Percentiles rank a stretch among this genome's conserved stretches.
Conservation (phyloP, 2,888 invertebrate genomes). For the Lasioglossum vierecki region DNA sequence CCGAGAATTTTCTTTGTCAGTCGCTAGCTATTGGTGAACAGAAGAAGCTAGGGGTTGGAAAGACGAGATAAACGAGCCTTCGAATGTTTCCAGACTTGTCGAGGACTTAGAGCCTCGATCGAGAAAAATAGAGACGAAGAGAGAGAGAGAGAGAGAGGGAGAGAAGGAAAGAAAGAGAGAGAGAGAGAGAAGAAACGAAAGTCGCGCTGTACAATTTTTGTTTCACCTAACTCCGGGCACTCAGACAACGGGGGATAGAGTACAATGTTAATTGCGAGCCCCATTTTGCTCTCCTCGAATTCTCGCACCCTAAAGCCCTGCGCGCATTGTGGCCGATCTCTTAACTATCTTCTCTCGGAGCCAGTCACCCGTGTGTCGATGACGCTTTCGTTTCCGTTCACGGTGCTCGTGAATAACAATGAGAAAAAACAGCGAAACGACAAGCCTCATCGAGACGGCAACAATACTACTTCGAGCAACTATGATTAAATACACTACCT, state of each 20-base stretch:
- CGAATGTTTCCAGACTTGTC: constrained; percentile 21
- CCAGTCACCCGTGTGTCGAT: not conserved
- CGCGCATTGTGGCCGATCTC: not conserved
- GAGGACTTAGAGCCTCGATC: constrained; percentile 51
- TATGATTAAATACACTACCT: constrained; percentile 73
- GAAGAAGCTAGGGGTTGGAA: constrained; percentile 4
- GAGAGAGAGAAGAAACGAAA: not conserved
- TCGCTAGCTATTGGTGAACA: not conserved
- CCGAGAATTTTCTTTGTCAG: not conserved
- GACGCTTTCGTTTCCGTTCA: not conserved
- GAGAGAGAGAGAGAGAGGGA: not conserved
- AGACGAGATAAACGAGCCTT: constrained; percentile 23
- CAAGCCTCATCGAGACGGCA: not conserved
- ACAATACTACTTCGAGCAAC: constrained; percentile 34
- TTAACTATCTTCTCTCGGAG: not conserved
- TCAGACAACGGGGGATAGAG: not conserved
- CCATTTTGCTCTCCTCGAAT: not conserved
- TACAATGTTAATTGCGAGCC: not conserved
- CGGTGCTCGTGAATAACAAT: not conserved
- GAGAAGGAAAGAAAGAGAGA: not conserved
- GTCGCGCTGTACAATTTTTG: constrained; percentile 45
- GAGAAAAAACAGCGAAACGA: constrained; percentile 4
- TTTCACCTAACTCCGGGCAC: constrained; percentile 41
- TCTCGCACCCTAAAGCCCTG: not conserved
- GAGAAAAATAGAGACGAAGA: constrained; percentile 15